Evolutionary conservation across 2,888 invertebrate genomes (phyloP).

Genomic region (Caenorhabditis sulstoni): DNA sequence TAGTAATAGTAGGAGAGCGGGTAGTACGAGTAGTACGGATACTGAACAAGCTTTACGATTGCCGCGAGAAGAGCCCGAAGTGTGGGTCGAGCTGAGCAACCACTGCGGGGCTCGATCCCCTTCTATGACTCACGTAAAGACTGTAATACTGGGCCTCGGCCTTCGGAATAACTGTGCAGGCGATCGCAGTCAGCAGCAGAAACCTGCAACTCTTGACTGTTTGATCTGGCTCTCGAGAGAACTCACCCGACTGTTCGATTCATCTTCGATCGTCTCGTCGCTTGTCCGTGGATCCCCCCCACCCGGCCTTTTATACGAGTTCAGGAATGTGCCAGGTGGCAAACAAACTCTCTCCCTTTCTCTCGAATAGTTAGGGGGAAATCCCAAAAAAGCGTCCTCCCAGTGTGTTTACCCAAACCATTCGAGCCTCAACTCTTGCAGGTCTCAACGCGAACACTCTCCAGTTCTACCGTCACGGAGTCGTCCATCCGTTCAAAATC

Average conservation of each 20-base stretch:
- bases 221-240: slow-evolving; percentile 6
- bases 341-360: slow-evolving; percentile 49
- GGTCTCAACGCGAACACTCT: slow-evolving; percentile 80
- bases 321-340: slow-evolving; percentile 12
- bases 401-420: slow-evolving; percentile 22
- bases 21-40: slow-evolving; percentile 52
- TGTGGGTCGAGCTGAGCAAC: too few relatives aligned
- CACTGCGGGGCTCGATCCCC: too few relatives aligned
- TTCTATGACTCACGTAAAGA: slow-evolving; percentile 37
- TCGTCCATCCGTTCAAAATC: slow-evolving; percentile 79
- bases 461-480: slow-evolving; percentile 80
- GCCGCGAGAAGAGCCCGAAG: too few relatives aligned
- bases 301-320: slow-evolving; percentile 29
- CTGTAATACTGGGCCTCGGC: slow-evolving; percentile 64
- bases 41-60: slow-evolving; percentile 17
- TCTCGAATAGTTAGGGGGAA: slow-evolving; percentile 20
- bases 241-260: slow-evolving; percentile 44
- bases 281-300: not conserved
- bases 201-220: slow-evolving; percentile 15
- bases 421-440: slow-evolving; percentile 46
- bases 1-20: slow-evolving; percentile 60
- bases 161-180: slow-evolving; percentile 57
- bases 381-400: slow-evolving; percentile 15
- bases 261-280: slow-evolving; percentile 48
- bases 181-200: slow-evolving; percentile 54